phyloP scores from a whole-genome alignment of 2,113 vertebrate species.

The Hassar affinis region DNA sequence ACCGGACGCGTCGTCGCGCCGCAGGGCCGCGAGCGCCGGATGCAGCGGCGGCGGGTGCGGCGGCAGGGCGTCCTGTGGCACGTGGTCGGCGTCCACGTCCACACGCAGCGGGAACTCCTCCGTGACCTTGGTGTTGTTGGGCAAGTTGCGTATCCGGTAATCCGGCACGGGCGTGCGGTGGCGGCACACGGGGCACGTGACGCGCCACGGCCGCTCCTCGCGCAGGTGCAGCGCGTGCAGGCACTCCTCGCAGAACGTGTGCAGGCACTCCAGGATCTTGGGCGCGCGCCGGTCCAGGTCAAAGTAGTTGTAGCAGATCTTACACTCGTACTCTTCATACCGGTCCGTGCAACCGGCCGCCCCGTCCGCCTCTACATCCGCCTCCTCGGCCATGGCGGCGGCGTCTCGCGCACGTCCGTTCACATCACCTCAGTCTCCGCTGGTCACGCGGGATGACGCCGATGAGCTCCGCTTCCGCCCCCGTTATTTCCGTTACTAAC shows the following conservation, averaged over 20 bases:
- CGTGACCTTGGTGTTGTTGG: constrained; percentile 88
- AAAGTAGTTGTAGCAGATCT: constrained; percentile 95
- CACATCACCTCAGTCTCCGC: constrained; percentile 65
- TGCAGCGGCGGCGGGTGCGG: constrained; percentile 73
- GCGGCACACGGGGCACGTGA: constrained; percentile 88
- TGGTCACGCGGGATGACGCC: constrained; percentile 61
- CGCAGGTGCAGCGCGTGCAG: constrained; percentile 85
- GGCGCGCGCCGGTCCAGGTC: constrained; percentile 87
- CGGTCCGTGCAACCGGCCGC: constrained; percentile 59
- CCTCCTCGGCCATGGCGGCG: constrained; percentile 77
- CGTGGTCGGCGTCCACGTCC: constrained; percentile 79
- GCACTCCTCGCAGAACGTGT: constrained; percentile 95
- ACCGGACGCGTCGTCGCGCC: constrained; percentile 69
- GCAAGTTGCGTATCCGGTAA: constrained; percentile 82
- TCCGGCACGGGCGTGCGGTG: constrained; percentile 88
- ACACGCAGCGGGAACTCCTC: constrained; percentile 83
- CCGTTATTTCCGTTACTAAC: neutral
- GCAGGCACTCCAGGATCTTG: constrained; percentile 88
- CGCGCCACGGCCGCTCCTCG: constrained; percentile 74
- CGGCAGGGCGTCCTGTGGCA: constrained; percentile 83
- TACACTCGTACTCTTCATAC: constrained; percentile 91
- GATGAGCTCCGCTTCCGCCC: neutral
- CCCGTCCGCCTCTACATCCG: constrained; percentile 59
- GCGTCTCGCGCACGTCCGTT: constrained; percentile 67
- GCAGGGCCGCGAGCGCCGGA: constrained; percentile 72